Base-by-base conservation (phyloP, 2,797 vertebrate genomes). In the Cheirogaleus major region DNA sequence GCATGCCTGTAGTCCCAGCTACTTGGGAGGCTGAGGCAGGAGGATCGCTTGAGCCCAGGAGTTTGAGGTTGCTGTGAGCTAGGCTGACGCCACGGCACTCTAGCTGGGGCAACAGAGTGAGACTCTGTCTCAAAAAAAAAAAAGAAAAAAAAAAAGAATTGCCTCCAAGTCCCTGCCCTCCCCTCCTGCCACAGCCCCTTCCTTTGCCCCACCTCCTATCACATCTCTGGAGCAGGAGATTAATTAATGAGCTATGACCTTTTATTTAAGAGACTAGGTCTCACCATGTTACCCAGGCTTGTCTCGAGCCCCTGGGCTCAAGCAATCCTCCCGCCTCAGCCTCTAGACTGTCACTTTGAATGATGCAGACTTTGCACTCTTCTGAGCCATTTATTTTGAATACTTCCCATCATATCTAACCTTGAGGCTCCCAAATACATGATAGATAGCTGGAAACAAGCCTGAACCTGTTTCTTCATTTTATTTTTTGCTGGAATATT, bases 351-450 rank as follows among this genome's bases (percentile, higher is more conserved):
- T 94, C 93, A 45, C 17, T 70, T 43, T 86, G 78, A 96, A 67
- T 41, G 82, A 67, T 95, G 45, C 15, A 96, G 95, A 72, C 88
- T 67, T 95, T 96, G 89, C 30, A 92, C 52, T 72, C 10, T 27
- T 63, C 61, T 45, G 52, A 81, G 69, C 50, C 70, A 95, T 76
- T 96, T 93, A 80, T 94, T 93, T 90, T 95, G 65, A 95, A 91
- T 79, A 35, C 7, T 87, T 72, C 57, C 73, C 67, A 84, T 84
- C 45, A 17, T 63, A 32, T 61, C 90, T 91, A 93, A 88, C 69
- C 97, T 96, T 97, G 95, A 95, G 82, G 82, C n/a, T 93, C 41
- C 59, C 65, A 95, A 69, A 72, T 45, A 45, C 32, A 55, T 95
- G 78, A 95, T 48, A 50, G 65, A 94, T 94, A 61, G 57, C 57